Evolutionary conservation across 2,113 vertebrate species (phyloP).

Genomic region (Herpetotheres cachinnans): DNA sequence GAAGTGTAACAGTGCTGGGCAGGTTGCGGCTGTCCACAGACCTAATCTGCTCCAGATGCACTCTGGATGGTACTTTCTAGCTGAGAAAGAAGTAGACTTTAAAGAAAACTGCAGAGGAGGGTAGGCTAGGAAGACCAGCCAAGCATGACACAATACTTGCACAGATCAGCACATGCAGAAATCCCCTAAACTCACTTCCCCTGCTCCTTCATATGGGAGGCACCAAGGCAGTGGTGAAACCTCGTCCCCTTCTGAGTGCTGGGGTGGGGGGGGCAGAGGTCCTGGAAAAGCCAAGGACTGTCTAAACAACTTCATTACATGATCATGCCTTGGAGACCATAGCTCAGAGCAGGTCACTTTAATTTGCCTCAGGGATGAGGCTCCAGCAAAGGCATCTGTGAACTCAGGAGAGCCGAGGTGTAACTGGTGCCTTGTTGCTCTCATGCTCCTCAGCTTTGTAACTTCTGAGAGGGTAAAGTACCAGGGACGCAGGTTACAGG

Average conservation of each 20-base stretch:
- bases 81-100: background rate
- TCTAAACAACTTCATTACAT: background rate
- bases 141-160: background rate
- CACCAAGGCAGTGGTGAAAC: background rate
- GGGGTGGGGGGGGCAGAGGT: background rate
- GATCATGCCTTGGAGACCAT: background rate
- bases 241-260: background rate
- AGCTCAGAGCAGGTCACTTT: background rate
- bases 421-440: background rate
- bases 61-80: background rate
- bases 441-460: background rate
- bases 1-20: background rate
- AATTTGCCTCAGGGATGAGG: background rate
- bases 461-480: background rate
- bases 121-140: background rate
- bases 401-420: fast-evolving
- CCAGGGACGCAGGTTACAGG: background rate
- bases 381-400: background rate
- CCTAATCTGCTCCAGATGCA: background rate
- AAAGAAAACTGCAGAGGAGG: background rate
- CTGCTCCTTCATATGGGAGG: background rate
- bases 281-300: background rate
- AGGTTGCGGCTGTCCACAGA: background rate
- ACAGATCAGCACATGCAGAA: background rate
- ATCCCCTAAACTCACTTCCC: background rate